Percentiles rank a stretch among this genome's conserved stretches.
These are phyloP conservation scores for Agrilus cyanescens DNA, from an alignment of 2,888 invertebrate species.

Conservation along the genomic window DNA sequence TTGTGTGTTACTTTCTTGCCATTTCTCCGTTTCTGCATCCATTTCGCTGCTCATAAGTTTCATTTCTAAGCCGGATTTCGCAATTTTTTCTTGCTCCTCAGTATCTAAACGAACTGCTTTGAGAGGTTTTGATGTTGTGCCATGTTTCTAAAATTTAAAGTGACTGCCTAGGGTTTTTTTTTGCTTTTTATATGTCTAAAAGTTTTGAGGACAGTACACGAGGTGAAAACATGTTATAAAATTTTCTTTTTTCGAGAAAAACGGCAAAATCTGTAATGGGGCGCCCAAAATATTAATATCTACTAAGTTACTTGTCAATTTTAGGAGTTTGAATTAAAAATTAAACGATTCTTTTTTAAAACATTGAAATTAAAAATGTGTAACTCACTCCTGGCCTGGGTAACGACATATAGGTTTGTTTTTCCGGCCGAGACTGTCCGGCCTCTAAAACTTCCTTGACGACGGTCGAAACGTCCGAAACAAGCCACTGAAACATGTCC, in stretches of 20 bases:
- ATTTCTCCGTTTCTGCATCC: conserved; percentile 93
- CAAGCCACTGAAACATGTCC: conserved; percentile 90
- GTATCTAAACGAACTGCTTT: conserved; percentile 84
- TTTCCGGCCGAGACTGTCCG: conserved; percentile 54
- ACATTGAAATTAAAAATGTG: background rate
- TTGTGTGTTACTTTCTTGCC: conserved; percentile 62
- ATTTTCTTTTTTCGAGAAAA: no score
- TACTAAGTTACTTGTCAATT: no score
- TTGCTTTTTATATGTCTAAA: no score
- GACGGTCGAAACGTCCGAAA: conserved; percentile 81
- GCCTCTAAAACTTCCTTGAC: conserved; percentile 81
- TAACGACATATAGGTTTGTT: conserved; percentile 83
- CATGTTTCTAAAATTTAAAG: conserved; percentile 70
- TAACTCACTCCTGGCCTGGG: conserved; percentile 82
- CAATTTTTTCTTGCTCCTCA: conserved; percentile 94
- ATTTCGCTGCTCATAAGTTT: conserved; percentile 91
- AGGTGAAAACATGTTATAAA: no score
- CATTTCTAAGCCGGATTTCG: conserved; percentile 93
- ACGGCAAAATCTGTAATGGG: no score
- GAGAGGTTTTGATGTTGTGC: conserved; percentile 83
- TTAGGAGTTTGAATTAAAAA: background rate
- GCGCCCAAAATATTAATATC: no score
- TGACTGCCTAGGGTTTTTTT: no score
- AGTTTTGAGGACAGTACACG: no score
- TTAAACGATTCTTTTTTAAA: background rate